Evolutionary conservation across 2,888 invertebrate genomes (phyloP).

Genomic region (Eupithecia dodoneata): DNA sequence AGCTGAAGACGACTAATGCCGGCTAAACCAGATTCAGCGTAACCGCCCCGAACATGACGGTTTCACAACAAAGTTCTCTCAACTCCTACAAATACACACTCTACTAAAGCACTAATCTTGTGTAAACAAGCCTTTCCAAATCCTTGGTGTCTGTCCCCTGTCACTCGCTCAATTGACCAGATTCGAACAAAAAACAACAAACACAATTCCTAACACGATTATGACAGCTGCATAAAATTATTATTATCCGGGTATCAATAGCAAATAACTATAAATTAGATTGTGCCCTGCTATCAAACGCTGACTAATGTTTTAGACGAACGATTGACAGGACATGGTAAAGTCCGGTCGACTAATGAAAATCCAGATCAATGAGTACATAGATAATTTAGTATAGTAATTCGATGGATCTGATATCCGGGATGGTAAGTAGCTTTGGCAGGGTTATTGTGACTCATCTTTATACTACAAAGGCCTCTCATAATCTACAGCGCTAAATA

Average conservation of each 20-base stretch:
- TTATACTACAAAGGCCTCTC: neutral
- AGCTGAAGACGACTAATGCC: neutral
- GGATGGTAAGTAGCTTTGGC: neutral
- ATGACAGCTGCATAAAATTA: conserved; percentile 42
- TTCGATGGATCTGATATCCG: conserved; percentile 6
- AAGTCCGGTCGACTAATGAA: conserved; percentile 25
- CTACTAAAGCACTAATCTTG: conserved; percentile 4
- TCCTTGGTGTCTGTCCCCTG: conserved; percentile 35
- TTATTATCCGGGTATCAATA: conserved; percentile 45
- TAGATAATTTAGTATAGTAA: neutral
- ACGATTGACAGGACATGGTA: conserved; percentile 50
- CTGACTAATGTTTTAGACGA: conserved; percentile 56
- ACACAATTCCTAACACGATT: conserved; percentile 31
- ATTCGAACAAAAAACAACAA: conserved; percentile 28
- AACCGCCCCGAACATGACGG: neutral
- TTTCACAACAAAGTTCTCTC: neutral
- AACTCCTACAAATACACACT: neutral
- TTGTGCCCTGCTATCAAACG: conserved; percentile 46
- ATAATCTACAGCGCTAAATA: neutral
- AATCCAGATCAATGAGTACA: conserved; percentile 14
- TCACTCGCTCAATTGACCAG: conserved; percentile 31
- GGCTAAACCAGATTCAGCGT: neutral
- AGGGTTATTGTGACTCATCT: neutral
- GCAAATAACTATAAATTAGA: conserved; percentile 39
- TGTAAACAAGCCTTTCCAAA: conserved; percentile 13